Evolutionary conservation across 1,140 invertebrate species (phyloP), one percentile per base, ranked within the genome.

Genomic region (Lethrus apterus): DNA sequence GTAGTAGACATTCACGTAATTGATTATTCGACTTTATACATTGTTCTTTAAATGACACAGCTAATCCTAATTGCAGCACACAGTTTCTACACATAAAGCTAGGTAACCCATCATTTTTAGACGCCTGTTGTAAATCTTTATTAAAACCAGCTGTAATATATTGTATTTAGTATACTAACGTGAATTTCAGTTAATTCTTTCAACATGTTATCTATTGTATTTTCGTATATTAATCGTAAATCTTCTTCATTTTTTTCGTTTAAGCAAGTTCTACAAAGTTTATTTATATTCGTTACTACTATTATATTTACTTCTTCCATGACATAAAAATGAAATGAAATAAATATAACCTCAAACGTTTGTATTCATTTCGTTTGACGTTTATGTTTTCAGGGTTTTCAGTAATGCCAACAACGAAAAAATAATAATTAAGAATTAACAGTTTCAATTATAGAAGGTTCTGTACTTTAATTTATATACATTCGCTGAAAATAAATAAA

Each of bases 251-350:
- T 34, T 50, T 57, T 59, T 56, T 58, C 51, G 10, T 30, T 19
- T 31, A 61, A 50, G 49, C 60, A 63, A n/a, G 53, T 61, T 29
- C 60, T 45, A 38, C 60, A 63, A 35, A 60, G 47, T 34, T 19
- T 52, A 21, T 54, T 34, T 30, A 60, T 35, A 21, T 56, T 43
- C 17, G 51, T 48, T 19, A 51, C 31, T 13, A 24, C 35, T 11
- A 19, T 8, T 21, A 38, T 26, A 13, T 23, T 46, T 30, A n/a
- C n/a, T n/a, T 40, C 45, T 11, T 46, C 35, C 45, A 46, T 46
- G 18, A 13, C 17, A 38, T 17, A 24, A 9, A 13, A 29, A 38
- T 10, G 32, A 21, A 45, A 23, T 18, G 14, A 35, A 23, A 23
- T 14, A 11, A 42, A 42, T 15, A 11, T 42, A 42, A 42, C 40